These are phyloP conservation scores for Keiferia lycopersicella DNA, from an alignment of 2,888 invertebrate species.

Conservation along the genomic window DNA sequence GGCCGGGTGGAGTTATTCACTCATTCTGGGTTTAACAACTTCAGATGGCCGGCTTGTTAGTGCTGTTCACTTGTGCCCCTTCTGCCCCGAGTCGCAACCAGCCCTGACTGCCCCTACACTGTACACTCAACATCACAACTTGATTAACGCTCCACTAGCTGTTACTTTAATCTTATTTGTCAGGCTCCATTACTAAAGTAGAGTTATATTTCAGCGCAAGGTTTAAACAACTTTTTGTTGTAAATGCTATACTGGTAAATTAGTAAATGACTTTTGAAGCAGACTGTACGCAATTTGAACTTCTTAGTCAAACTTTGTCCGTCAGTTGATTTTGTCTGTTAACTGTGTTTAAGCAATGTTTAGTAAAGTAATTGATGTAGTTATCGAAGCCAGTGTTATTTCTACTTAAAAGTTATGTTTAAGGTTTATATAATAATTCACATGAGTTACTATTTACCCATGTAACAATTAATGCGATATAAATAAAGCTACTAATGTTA, in stretches of 20 bases:
- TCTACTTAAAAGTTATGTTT: not conserved
- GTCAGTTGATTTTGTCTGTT: constrained; percentile 72
- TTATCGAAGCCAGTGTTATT: constrained; percentile 22
- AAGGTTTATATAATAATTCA: no score
- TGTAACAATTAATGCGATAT: not conserved
- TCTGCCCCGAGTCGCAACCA: constrained; percentile 24
- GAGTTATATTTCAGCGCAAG: constrained; percentile 35
- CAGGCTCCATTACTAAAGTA: not conserved
- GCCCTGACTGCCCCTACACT: not conserved
- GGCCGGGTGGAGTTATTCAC: constrained; percentile 63
- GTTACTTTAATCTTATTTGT: constrained; percentile 43
- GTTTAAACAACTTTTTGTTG: not conserved
- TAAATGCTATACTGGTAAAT: not conserved
- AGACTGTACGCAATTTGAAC: constrained; percentile 6
- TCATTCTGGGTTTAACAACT: constrained; percentile 65
- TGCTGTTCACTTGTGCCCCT: constrained; percentile 38
- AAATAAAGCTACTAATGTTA: no score
- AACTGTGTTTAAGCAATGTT: constrained; percentile 54
- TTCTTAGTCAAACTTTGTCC: constrained; percentile 57
- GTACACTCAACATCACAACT: constrained; percentile 13
- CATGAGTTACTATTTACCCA: not conserved
- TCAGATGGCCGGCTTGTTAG: constrained; percentile 74
- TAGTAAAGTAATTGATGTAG: constrained; percentile 43
- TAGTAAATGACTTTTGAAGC: not conserved
- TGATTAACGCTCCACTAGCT: constrained; percentile 57